Conservation (phyloP, 2,113 vertebrate genomes). For the Nestor notabilis region DNA sequence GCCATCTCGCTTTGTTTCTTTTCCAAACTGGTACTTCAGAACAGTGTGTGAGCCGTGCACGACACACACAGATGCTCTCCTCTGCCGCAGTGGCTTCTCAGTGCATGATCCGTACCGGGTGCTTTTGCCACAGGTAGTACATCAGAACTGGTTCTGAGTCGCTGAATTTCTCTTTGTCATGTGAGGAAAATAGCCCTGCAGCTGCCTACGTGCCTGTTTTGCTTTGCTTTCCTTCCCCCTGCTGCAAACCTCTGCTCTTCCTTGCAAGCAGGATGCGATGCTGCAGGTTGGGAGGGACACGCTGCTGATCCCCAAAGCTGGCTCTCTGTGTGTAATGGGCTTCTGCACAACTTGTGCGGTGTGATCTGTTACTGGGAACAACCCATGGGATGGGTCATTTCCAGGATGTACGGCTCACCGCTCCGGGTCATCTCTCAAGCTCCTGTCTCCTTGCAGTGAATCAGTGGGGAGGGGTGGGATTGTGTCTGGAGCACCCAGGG, state of each 20-base stretch:
- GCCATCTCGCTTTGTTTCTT: constrained; percentile 45
- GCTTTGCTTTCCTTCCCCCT: neutral
- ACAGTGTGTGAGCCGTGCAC: neutral
- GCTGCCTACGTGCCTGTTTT: rapidly evolving
- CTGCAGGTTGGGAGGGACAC: rapidly evolving
- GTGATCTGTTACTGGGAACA: neutral
- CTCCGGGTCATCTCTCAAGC: neutral
- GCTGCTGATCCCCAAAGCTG: neutral
- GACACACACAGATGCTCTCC: neutral
- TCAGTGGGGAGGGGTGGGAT: neutral
- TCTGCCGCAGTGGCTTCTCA: neutral
- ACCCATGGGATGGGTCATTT: neutral
- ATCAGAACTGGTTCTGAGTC: neutral
- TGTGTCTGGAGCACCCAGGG: rapidly evolving
- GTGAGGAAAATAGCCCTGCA: neutral
- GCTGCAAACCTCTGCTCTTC: neutral
- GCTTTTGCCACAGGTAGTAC: neutral
- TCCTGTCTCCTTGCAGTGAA: neutral
- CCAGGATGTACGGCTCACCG: neutral
- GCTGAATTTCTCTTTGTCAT: rapidly evolving
- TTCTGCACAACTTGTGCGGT: neutral
- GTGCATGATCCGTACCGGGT: rapidly evolving
- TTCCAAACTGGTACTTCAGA: constrained; percentile 12
- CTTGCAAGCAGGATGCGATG: rapidly evolving
- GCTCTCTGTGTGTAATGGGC: neutral